Conservation (phyloP, 30 jellyfish, hydroid and myxozoan genomes). For the Hydractinia symbiolongicarpus region DNA sequence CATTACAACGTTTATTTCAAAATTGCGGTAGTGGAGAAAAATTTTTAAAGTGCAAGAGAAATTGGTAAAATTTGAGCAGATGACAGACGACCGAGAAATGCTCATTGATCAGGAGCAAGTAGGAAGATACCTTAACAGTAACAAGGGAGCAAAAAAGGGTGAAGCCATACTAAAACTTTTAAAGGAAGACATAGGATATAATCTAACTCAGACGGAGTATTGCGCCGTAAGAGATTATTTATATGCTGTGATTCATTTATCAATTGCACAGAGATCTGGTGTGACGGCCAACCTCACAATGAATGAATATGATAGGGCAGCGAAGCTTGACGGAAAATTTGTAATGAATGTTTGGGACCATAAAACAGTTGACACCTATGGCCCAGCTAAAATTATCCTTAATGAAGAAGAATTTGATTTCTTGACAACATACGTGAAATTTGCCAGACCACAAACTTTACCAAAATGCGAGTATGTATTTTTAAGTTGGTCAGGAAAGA, state of each 20-base stretch:
- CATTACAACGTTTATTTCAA: neutral
- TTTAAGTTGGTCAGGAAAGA: conserved; percentile 20
- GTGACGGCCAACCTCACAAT: conserved; percentile 10
- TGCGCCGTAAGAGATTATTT: conserved; percentile 9
- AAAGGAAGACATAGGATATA: neutral
- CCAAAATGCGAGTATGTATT: conserved; percentile 16
- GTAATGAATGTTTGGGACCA: conserved; percentile 19
- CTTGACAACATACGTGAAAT: conserved; percentile 5
- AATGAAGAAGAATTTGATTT: neutral
- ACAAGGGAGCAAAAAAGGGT: neutral
- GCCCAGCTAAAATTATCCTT: conserved; percentile 5
- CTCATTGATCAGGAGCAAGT: neutral
- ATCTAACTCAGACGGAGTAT: conserved; percentile 4
- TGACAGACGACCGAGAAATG: neutral
- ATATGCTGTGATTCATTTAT: neutral
- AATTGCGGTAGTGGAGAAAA: neutral
- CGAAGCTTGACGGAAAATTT: neutral
- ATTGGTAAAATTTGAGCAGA: neutral
- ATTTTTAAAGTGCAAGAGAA: neutral
- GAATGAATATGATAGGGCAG: conserved; percentile 1
- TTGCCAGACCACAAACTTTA: conserved; percentile 10
- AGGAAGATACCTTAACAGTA: neutral
- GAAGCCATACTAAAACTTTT: neutral
- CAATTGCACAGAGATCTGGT: conserved; percentile 14
- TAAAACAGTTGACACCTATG: conserved; percentile 9